phyloP scores from a whole-genome alignment of 2,113 vertebrate genomes.

The Atrichornis clamosus region DNA sequence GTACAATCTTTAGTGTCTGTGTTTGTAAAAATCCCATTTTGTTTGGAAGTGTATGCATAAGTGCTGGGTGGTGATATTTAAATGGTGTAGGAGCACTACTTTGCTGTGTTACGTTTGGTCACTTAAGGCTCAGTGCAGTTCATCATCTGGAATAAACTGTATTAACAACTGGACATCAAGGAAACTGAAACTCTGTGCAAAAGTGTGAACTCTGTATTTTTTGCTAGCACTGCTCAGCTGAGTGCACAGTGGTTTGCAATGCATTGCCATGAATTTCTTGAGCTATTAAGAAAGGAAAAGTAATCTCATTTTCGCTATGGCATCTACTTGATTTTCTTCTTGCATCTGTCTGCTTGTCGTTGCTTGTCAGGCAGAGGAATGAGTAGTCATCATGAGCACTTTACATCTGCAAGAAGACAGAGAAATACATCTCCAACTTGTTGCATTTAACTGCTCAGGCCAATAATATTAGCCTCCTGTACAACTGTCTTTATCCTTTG shows the following conservation, averaged over 20 bases:
- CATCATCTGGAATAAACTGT: neutral
- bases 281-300: neutral
- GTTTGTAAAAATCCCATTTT: neutral
- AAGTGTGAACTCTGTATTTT: neutral
- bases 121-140: neutral
- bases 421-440: neutral
- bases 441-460: neutral
- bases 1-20: neutral
- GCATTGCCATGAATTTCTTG: neutral
- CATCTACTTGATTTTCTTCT: neutral
- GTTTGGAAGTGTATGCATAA: neutral
- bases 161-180: neutral
- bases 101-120: neutral
- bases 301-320: neutral
- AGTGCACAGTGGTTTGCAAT: accelerated
- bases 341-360: neutral
- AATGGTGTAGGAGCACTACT: neutral
- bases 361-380: neutral
- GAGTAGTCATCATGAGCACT: neutral
- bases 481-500: neutral
- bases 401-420: neutral
- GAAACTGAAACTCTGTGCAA: neutral
- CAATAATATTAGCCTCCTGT: neutral
- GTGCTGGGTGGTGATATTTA: neutral
- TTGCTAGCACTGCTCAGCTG: neutral